Conservation (phyloP, 2,113 vertebrate species). For the Fukomys damarensis region DNA sequence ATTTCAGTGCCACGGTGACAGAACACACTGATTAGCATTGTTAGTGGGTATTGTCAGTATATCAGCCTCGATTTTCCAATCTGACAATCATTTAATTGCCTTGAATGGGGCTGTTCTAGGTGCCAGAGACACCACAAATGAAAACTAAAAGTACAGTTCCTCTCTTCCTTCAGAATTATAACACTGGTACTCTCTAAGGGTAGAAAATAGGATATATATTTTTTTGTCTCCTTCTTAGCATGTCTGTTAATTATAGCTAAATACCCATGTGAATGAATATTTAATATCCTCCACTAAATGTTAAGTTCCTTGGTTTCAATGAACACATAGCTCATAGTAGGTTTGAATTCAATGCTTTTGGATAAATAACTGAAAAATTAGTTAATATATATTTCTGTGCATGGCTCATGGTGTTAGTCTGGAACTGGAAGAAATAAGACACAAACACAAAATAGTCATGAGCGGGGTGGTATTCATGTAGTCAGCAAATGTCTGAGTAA, state of each 20-base stretch:
- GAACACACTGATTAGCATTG: neutral
- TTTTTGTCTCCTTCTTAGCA: neutral
- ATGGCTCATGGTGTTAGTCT: neutral
- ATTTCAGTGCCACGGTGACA: neutral
- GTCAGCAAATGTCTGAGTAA: neutral
- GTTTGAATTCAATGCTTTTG: neutral
- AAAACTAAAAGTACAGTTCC: neutral
- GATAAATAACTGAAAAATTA: neutral
- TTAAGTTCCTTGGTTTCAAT: neutral
- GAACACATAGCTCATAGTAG: neutral
- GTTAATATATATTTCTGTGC: neutral
- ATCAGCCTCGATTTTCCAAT: neutral
- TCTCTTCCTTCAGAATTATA: slow-evolving; percentile 17
- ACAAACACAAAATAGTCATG: neutral
- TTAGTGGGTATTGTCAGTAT: neutral
- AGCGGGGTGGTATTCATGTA: neutral
- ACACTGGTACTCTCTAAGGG: neutral
- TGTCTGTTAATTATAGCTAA: neutral
- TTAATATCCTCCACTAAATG: neutral
- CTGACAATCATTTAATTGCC: neutral
- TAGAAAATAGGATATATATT: neutral
- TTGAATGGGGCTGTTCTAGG: neutral
- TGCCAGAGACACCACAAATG: neutral
- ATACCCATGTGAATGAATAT: neutral
- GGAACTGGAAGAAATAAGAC: neutral